phyloP scores from a whole-genome alignment of 2,888 invertebrate species.

The Sclerodermus sp. region DNA sequence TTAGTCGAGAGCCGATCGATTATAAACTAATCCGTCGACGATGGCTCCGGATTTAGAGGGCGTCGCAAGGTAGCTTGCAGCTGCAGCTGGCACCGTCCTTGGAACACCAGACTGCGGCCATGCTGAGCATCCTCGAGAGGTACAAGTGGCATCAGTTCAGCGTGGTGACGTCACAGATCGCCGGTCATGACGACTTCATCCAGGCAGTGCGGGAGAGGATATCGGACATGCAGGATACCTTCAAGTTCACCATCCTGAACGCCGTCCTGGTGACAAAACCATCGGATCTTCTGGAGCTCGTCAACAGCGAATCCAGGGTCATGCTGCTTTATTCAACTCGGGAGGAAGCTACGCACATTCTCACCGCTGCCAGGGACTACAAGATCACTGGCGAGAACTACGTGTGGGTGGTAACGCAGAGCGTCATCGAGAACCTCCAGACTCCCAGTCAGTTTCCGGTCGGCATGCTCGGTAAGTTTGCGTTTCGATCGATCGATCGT shows the following conservation, averaged over 20 bases:
- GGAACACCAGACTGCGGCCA: constrained; percentile 94
- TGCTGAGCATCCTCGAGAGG: constrained; percentile 90
- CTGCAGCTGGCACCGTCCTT: constrained; percentile 94
- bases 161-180: constrained; percentile 90
- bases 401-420: constrained; percentile 96
- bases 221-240: constrained; percentile 76
- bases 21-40: too few relatives aligned
- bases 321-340: constrained; percentile 89
- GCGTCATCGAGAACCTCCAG: constrained; percentile 82
- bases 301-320: constrained; percentile 88
- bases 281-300: constrained; percentile 75
- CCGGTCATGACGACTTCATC: constrained; percentile 94
- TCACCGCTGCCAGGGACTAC: constrained; percentile 73
- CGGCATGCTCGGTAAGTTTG: constrained; percentile 81
- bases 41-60: constrained; percentile 59
- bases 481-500: too few relatives aligned
- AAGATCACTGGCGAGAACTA: constrained; percentile 89
- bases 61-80: constrained; percentile 85
- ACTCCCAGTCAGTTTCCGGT: constrained; percentile 80
- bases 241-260: constrained; percentile 83
- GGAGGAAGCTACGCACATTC: constrained; percentile 83
- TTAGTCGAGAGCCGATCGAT: too few relatives aligned
- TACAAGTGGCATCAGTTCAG: constrained; percentile 97
- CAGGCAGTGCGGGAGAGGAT: constrained; percentile 89
- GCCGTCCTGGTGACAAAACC: constrained; percentile 80